A percentile compares a stretch with the other conserved stretches of the same genome.
These are phyloP conservation scores for Cephalopholis sonnerati DNA, from an alignment of 2,113 vertebrate genomes.

Conservation along the genomic window DNA sequence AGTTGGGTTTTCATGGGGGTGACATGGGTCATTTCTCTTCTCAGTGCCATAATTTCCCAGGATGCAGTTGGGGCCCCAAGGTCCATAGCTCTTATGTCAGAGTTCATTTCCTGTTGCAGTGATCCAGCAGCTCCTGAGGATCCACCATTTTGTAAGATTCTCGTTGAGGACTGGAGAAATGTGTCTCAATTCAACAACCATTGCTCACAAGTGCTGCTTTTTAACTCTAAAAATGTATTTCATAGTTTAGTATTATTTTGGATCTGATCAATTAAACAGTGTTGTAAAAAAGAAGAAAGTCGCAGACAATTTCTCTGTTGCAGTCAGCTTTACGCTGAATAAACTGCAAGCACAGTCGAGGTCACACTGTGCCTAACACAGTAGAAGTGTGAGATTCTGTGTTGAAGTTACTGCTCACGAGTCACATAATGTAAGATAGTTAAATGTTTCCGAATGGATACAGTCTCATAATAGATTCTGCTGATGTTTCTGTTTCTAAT, in stretches of 20 bases:
- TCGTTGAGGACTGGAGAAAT: conserved; percentile 42
- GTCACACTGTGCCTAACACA: conserved; percentile 9
- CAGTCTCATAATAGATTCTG: background rate
- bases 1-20: conserved; percentile 49
- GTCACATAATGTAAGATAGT: background rate
- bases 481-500: conserved; percentile 33
- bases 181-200: conserved; percentile 10
- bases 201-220: background rate
- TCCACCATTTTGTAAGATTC: conserved; percentile 79
- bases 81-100: conserved; percentile 81
- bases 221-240: background rate
- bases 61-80: conserved; percentile 77
- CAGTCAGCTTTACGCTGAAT: conserved; percentile 18
- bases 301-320: background rate
- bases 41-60: conserved; percentile 81
- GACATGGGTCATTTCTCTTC: conserved; percentile 74
- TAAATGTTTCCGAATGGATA: conserved; percentile 1
- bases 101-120: conserved; percentile 83
- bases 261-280: background rate
- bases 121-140: conserved; percentile 69
- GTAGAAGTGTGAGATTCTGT: background rate
- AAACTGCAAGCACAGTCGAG: background rate
- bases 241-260: background rate
- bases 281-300: background rate
- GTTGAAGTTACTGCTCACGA: background rate